These are phyloP conservation scores for Mythimna impura DNA, from an alignment of 2,888 invertebrate species.

Conservation along the genomic window DNA sequence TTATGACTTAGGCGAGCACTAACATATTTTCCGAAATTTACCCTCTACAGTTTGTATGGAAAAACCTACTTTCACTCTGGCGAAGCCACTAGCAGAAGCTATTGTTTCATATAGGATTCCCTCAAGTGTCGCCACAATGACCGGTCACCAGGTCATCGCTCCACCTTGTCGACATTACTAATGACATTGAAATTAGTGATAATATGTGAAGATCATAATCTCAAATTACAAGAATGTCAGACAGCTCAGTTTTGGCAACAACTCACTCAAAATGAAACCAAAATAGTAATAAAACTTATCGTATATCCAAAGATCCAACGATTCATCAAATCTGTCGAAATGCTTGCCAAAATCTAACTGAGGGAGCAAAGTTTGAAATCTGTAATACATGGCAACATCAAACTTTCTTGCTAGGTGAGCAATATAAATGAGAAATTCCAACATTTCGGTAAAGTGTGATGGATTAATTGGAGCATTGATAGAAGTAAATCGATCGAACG, in stretches of 20 bases:
- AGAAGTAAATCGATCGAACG: slow-evolving; percentile 16
- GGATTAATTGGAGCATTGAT: slow-evolving; percentile 35
- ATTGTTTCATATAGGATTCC: no score
- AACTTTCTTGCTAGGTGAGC: slow-evolving; percentile 54
- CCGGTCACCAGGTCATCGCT: no score
- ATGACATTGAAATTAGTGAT: neutral
- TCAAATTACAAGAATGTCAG: neutral
- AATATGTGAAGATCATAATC: slow-evolving; percentile 10
- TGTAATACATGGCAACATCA: slow-evolving; percentile 44
- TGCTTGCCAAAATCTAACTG: slow-evolving; percentile 53
- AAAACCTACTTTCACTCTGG: no score
- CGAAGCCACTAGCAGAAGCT: no score
- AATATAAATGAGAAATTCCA: slow-evolving; percentile 47
- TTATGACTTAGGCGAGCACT: no score
- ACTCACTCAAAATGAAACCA: slow-evolving; percentile 33
- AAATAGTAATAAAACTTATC: slow-evolving; percentile 59
- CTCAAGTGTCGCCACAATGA: no score
- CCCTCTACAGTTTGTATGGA: no score
- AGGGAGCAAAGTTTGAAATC: slow-evolving; percentile 56
- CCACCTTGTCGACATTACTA: no score
- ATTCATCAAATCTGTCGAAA: slow-evolving; percentile 66
- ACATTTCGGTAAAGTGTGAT: slow-evolving; percentile 44
- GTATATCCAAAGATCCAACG: slow-evolving; percentile 37
- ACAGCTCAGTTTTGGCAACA: slow-evolving; percentile 29
- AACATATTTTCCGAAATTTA: no score